Conservation (phyloP, 2,113 vertebrate genomes). For the Neomonachus schauinslandi region DNA sequence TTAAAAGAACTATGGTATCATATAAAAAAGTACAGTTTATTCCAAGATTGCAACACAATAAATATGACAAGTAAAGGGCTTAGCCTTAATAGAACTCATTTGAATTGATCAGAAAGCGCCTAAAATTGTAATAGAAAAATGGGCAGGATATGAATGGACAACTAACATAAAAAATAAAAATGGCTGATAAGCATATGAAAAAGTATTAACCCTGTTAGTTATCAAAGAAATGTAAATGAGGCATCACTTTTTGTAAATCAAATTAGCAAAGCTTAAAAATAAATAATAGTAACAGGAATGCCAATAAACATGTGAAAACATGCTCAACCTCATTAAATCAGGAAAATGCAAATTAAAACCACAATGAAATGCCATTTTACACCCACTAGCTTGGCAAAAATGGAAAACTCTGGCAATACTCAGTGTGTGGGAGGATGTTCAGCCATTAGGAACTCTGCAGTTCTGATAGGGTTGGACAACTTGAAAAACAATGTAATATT, state of each 20-base stretch:
- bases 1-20: constrained; percentile 53
- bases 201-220: constrained; percentile 78
- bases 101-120: constrained; percentile 66
- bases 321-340: constrained; percentile 77
- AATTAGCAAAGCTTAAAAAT: constrained; percentile 81
- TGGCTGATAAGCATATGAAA: constrained; percentile 81
- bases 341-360: constrained; percentile 76
- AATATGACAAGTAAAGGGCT: constrained; percentile 61
- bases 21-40: constrained; percentile 50
- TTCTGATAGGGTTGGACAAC: background rate
- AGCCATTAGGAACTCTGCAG: background rate
- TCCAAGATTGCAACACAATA: constrained; percentile 57
- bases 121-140: constrained; percentile 68
- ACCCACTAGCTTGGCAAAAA: constrained; percentile 68
- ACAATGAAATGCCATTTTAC: constrained; percentile 70
- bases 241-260: constrained; percentile 76
- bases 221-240: constrained; percentile 79
- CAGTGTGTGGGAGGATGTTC: background rate
- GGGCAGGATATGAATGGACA: constrained; percentile 76
- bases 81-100: constrained; percentile 69
- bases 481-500: background rate
- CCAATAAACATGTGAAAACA: constrained; percentile 79
- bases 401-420: background rate
- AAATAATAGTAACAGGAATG: constrained; percentile 78
- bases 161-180: constrained; percentile 70